phyloP scores from a whole-genome alignment of 2,888 invertebrate genomes.

The Antitype chi region DNA sequence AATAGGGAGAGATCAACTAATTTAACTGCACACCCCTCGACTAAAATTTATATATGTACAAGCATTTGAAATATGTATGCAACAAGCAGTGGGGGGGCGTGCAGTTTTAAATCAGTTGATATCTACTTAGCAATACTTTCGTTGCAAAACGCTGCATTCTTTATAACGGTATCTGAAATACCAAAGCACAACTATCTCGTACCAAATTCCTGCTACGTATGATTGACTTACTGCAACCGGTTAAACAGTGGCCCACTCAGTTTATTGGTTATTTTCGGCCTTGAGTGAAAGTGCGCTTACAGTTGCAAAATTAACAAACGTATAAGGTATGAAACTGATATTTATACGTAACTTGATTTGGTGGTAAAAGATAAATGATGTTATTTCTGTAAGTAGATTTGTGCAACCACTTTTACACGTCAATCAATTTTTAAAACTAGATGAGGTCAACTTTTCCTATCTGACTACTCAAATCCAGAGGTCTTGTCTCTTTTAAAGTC shows the following conservation, averaged over 20 bases:
- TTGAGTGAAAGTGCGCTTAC: constrained; percentile 83
- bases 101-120: too few species aligned
- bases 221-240: constrained; percentile 62
- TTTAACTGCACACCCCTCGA: too few species aligned
- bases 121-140: not conserved
- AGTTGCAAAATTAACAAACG: constrained; percentile 64
- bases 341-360: constrained; percentile 48
- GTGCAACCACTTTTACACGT: too few species aligned
- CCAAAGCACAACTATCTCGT: not conserved
- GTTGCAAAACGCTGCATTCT: constrained; percentile 2
- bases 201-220: constrained; percentile 5
- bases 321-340: constrained; percentile 48
- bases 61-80: too few species aligned
- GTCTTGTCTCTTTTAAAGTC: too few species aligned
- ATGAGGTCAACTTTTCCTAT: too few species aligned
- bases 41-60: too few species aligned
- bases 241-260: constrained; percentile 44
- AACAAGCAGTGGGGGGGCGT: too few species aligned
- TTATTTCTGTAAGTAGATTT: too few species aligned
- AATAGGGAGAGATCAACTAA: not conserved
- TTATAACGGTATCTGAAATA: constrained; percentile 19
- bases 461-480: too few species aligned
- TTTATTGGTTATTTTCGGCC: constrained; percentile 83
- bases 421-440: too few species aligned
- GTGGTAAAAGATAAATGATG: constrained; percentile 17